Evolutionary conservation across 2,888 invertebrate genomes (phyloP).

Genomic region (Arge pagana): DNA sequence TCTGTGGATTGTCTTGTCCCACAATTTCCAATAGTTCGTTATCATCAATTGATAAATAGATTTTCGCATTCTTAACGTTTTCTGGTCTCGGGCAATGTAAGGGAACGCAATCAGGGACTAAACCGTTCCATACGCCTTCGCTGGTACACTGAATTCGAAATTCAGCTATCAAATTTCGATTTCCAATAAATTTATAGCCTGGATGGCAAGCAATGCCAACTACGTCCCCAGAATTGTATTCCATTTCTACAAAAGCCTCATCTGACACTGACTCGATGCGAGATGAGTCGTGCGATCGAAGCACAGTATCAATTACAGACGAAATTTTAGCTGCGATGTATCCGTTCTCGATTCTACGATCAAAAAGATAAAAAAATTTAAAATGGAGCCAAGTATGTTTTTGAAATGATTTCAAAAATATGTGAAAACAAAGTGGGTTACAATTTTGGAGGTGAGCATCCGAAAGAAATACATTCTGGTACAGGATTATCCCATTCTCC

Average conservation of each 20-base stretch:
- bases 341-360: slow-evolving; percentile 35
- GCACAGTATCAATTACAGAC: slow-evolving; percentile 12
- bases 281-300: not conserved
- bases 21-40: slow-evolving; percentile 19
- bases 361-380: not conserved
- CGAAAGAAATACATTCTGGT: slow-evolving; percentile 56
- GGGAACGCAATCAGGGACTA: slow-evolving; percentile 61
- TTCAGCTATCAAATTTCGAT: slow-evolving; percentile 34
- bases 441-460: slow-evolving; percentile 53
- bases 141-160: slow-evolving; percentile 59
- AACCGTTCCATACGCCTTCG: slow-evolving; percentile 68
- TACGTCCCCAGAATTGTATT: slow-evolving; percentile 37
- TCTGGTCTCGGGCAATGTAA: slow-evolving; percentile 38
- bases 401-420: not conserved
- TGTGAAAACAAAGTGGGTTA: slow-evolving; percentile 23
- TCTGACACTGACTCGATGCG: slow-evolving; percentile 2
- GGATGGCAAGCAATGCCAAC: slow-evolving; percentile 38
- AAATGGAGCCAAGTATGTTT: not conserved
- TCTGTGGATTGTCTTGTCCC: no score
- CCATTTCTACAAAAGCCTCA: slow-evolving; percentile 9
- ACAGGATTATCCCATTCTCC: slow-evolving; percentile 61
- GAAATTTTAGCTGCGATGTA: slow-evolving; percentile 28
- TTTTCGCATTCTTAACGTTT: slow-evolving; percentile 31
- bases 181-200: slow-evolving; percentile 42
- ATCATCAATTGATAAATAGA: slow-evolving; percentile 28